Evolutionary conservation across 2,888 invertebrate species (phyloP), one percentile per base, ranked within the genome.

Genomic region (Eupithecia pulchellata): DNA sequence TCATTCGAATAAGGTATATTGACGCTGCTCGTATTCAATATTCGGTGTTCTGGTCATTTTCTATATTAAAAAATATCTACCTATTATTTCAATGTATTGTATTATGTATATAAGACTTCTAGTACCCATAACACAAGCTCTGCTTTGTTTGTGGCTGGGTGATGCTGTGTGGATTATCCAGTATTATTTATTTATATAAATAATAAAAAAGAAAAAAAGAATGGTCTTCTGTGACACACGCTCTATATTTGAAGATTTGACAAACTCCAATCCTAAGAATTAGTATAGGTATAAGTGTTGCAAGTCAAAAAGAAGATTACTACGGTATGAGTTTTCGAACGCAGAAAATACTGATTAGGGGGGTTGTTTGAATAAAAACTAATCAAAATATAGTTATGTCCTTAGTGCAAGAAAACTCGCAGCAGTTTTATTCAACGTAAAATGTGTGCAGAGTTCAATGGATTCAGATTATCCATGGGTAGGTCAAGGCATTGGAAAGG

Each of bases 401-500:
- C 6, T 42, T 39, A 4, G 3, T 4, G 17, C 39, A 39, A 11
- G 5, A 39, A n/a, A 8, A 6, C 42, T 42, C 8, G 6, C 42
- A 8, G n/a, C n/a, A n/a, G 42, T 8, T 2, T 47, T 47, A n/a
- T 47, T 47, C 20, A 6, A 5, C n/a, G 4, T 25, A 29, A 47
- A 63, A 8, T 29, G 29, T 9, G 25, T 13, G 25, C 64, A 64
- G n/a, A 47, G 64, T 64, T 47, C 47, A 47, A 32, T 29, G 29
- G 8, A 57, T 0, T 14, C 57, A 52, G 52, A 20, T 52, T 57
- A 32, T 64, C 25, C 25, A 2, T 64, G 30, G 61, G 65, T 27
- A 52, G 64, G 69, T 69, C 60, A 61, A 65, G 65, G 65, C 60
- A 61, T 69, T 69, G 52, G 69, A 69, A 65, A 61, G 69, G 65